Base-by-base conservation (phyloP, 2,797 vertebrate genomes). In the Babyrousa celebensis region DNA sequence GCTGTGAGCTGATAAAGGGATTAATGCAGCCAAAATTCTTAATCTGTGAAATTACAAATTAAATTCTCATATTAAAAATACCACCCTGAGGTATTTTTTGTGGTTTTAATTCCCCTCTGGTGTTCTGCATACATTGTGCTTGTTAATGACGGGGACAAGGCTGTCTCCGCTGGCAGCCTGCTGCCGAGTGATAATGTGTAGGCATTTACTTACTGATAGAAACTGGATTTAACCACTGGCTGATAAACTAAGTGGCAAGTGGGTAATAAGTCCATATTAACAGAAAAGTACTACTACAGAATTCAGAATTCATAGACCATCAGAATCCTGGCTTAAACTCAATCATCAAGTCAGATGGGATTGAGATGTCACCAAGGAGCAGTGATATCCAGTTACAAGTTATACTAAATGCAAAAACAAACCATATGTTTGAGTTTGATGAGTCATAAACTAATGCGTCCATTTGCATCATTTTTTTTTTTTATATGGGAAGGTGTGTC, bases 1-100 rank as follows among this genome's bases (percentile, higher is more conserved):
- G 99, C 99, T 99, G 99, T 99, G 99, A 98, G 98, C 99, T 99
- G 99, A 99, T 99, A 99, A 99, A 99, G 99, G 99, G 99, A 99
- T 99, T 99, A 99, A 99, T 99, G 99, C 98, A 98, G 98, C 98
- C 99, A 99, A 99, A 99, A 99, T 99, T 99, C 99, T 99, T 99
- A 99, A 99, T 99, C 99, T 99, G 98, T 98, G 99, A 99, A 99
- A 99, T 99, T 99, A 99, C 99, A 99, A 99, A 99, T 99, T 99
- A 99, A 99, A 99, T 99, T 99, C 99, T 99, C 98, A 99, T 98
- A 99, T 99, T 99, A 99, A 99, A 99, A 99, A 99, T 99, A 99
- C 98, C 99, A 99, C 99, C 99, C 99, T 99, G 99, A 99, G 99
- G 99, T 99, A 99, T 99, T 99, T 99, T 99, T 99, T 99, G 98